Evolutionary conservation across 1,140 invertebrate species (phyloP).

Genomic region (Brachionus rotundiformis): DNA sequence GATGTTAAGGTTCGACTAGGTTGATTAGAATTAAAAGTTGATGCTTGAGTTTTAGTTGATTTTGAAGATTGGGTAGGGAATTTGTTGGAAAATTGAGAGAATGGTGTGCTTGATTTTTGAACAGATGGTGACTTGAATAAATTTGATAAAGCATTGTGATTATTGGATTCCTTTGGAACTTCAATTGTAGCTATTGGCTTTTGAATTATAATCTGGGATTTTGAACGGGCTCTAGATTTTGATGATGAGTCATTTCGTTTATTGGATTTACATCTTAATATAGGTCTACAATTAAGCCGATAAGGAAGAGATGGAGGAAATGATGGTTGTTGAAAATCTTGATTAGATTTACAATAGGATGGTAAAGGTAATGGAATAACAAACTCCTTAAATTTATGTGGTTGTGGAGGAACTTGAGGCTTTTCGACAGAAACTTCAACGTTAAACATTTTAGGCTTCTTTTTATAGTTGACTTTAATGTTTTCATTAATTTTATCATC

Average conservation of each 20-base stretch:
- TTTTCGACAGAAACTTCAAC: conserved; percentile 32
- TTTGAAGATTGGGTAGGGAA: background rate
- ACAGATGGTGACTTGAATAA: background rate
- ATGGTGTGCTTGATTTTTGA: background rate
- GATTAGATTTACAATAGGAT: conserved; percentile 3
- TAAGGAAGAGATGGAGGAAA: background rate
- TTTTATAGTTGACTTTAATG: background rate
- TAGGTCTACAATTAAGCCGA: background rate
- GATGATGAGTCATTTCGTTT: background rate
- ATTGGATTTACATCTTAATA: background rate
- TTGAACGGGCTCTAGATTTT: background rate
- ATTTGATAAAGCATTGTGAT: background rate
- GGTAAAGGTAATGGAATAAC: conserved; percentile 33
- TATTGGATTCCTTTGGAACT: background rate
- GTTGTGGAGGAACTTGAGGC: background rate
- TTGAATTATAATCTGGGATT: background rate
- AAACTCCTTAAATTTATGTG: background rate
- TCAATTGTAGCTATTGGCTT: background rate
- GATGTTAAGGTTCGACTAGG: background rate
- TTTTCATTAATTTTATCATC: conserved; percentile 6
- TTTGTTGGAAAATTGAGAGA: background rate
- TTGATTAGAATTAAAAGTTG: background rate
- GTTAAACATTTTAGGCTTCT: conserved; percentile 3
- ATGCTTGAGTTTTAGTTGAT: no score
- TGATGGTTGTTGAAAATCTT: background rate